A percentile compares a stretch with the other conserved stretches of the same genome.
These are phyloP conservation scores for Leucania comma DNA, from an alignment of 2,888 invertebrate species.

Conservation along the genomic window DNA sequence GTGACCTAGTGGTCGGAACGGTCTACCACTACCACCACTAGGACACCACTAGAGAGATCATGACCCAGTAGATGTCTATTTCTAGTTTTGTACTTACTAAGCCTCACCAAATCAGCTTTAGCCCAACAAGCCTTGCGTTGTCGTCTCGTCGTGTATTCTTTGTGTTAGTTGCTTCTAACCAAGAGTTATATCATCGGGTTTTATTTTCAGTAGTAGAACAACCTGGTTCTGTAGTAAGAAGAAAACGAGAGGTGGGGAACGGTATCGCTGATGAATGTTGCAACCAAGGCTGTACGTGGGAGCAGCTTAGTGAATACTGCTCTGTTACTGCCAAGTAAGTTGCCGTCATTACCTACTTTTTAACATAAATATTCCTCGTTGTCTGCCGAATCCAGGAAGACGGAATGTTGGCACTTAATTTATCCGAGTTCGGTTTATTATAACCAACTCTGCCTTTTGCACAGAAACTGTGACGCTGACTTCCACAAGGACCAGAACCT, in stretches of 20 bases:
- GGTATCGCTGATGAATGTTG: slow-evolving; percentile 88
- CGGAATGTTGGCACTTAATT: not conserved
- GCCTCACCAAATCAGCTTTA: not conserved
- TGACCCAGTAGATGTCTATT: no score
- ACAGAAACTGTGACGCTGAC: not conserved
- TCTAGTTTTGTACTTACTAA: not conserved
- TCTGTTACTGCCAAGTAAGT: slow-evolving; percentile 85
- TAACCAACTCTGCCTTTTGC: not conserved
- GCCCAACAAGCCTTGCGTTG: not conserved
- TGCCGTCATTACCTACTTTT: not conserved
- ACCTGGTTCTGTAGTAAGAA: slow-evolving; percentile 76
- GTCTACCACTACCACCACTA: no score
- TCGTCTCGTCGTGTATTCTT: not conserved
- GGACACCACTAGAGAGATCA: no score
- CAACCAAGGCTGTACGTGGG: slow-evolving; percentile 82
- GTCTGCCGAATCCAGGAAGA: not conserved
- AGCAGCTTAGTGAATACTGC: slow-evolving; percentile 85
- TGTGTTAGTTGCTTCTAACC: not conserved
- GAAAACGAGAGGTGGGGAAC: slow-evolving; percentile 77
- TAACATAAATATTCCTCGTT: not conserved
- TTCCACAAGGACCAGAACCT: not conserved
- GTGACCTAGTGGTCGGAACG: no score
- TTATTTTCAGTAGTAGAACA: slow-evolving; percentile 83
- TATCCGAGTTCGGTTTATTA: not conserved
- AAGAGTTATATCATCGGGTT: slow-evolving; percentile 13